Evolutionary conservation across 2,888 invertebrate species (phyloP), one percentile per base, ranked within the genome.

Genomic region (Cabera pusaria): DNA sequence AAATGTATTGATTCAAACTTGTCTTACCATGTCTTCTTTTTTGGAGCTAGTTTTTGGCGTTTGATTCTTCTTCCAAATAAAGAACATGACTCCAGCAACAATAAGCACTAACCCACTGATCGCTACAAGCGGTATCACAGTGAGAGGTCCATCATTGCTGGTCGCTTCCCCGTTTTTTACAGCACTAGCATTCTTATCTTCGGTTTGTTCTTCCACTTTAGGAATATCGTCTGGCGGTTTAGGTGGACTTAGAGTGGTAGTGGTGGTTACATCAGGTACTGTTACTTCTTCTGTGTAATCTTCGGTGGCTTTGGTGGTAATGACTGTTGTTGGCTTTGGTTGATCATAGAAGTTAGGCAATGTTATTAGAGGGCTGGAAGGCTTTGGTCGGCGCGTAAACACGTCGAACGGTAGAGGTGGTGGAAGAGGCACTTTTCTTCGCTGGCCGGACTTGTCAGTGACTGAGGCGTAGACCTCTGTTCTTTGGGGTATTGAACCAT

Each of bases 1-100:
- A n/a, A n/a, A n/a, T n/a, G 16, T 4, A 16, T 16, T 3, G 16
- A 5, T 33, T n/a, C n/a, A n/a, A n/a, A n/a, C 9, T 24, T 50
- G n/a, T n/a, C 85, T 75, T 62, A 94, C 95, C 92, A 94, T 93
- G 63, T 95, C 95, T 56, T 94, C 90, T 59, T 93, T 93, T n/a
- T 66, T 62, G n/a, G 90, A 81, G 63, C 92, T 92, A 22, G 90
- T 90, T 19, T 93, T 92, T 24, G 90, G 90, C 19, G 86, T 72
- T 59, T 92, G 93, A 42, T 95, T 91, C 60, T 92, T 94, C 64
- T 92, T 93, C 55, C 94, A 92, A 52, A 94, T 93, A 36, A 95
- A 90, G 57, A 94, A 90, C 6, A 93, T 91, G 1, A 93, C 91
- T 23, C 91, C 90, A 8, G 92, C 93, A 2, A 93, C 92, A 8